A percentile compares a stretch with the other conserved stretches of the same genome.
Conservation (phyloP, 64 coral and sea anemone species). For the Cladopsammia gracilis region DNA sequence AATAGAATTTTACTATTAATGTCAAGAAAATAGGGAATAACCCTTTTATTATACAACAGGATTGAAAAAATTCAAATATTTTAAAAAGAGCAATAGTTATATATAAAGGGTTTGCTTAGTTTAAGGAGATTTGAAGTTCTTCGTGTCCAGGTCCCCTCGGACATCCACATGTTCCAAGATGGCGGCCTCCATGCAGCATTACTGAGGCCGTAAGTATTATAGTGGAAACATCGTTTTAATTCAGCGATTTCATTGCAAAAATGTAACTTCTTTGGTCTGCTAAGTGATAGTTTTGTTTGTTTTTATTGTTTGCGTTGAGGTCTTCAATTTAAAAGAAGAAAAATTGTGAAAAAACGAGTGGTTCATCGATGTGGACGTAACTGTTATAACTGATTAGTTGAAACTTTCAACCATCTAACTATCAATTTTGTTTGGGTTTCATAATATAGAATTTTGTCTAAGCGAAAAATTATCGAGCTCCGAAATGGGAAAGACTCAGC, state of each 20-base stretch:
- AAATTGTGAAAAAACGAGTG: constrained; percentile 19
- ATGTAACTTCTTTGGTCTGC: constrained; percentile 18
- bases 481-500: constrained; percentile 2
- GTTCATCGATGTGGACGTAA: constrained; percentile 23
- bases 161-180: constrained; percentile 9
- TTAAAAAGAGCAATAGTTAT: constrained; percentile 45
- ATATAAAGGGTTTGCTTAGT: constrained; percentile 7
- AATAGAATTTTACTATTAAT: background rate
- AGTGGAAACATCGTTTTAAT: constrained; percentile 29
- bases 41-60: constrained; percentile 28
- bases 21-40: background rate
- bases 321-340: constrained; percentile 9
- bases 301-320: background rate
- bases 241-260: constrained; percentile 4
- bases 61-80: constrained; percentile 31
- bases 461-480: background rate
- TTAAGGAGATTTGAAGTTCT: no score
- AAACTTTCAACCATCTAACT: background rate
- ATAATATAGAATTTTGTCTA: constrained; percentile 23
- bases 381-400: background rate
- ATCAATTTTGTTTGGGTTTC: background rate
- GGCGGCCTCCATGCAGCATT: constrained; percentile 13
- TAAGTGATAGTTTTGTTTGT: constrained; percentile 30
- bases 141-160: constrained; percentile 8
- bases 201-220: constrained; percentile 21